Percentiles rank a stretch among this genome's conserved stretches.
Conservation (phyloP, 2,113 vertebrate species). For the Phoxinus phoxinus region DNA sequence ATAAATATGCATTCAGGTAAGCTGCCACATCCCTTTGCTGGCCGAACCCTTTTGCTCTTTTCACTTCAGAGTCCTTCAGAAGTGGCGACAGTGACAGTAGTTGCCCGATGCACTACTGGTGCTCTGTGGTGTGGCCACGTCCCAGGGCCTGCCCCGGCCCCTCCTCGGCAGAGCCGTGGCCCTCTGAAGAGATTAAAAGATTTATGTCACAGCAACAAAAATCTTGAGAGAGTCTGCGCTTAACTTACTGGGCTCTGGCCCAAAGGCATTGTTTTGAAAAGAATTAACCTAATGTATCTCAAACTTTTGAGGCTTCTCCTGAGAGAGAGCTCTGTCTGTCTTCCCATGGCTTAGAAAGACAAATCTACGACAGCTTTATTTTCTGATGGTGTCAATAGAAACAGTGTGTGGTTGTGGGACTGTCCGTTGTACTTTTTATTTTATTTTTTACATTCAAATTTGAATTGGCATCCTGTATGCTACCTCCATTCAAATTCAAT, state of each 20-base stretch:
- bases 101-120: constrained; percentile 54
- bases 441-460: neutral
- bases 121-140: constrained; percentile 9
- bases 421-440: neutral
- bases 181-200: constrained; percentile 65
- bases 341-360: constrained; percentile 40
- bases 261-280: constrained; percentile 56
- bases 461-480: neutral
- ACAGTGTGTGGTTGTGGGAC: constrained; percentile 10
- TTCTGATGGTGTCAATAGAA: constrained; percentile 33
- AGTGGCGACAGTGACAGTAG: constrained; percentile 48
- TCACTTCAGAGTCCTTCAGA: constrained; percentile 65
- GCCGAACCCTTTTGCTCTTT: constrained; percentile 69
- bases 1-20: constrained; percentile 78
- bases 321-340: constrained; percentile 31
- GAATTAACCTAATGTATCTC: constrained; percentile 57
- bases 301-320: constrained; percentile 49
- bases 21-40: constrained; percentile 65
- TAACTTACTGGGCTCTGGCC: constrained; percentile 51
- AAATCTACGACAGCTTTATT: constrained; percentile 44
- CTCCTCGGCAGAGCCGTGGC: constrained; percentile 20
- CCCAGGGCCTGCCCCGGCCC: constrained; percentile 22
- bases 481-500: neutral
- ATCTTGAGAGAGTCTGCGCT: constrained; percentile 57
- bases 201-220: constrained; percentile 63